Evolutionary conservation across 92 coral and sea anemone species (phyloP).

Genomic region (Palythoa grandiflora): DNA sequence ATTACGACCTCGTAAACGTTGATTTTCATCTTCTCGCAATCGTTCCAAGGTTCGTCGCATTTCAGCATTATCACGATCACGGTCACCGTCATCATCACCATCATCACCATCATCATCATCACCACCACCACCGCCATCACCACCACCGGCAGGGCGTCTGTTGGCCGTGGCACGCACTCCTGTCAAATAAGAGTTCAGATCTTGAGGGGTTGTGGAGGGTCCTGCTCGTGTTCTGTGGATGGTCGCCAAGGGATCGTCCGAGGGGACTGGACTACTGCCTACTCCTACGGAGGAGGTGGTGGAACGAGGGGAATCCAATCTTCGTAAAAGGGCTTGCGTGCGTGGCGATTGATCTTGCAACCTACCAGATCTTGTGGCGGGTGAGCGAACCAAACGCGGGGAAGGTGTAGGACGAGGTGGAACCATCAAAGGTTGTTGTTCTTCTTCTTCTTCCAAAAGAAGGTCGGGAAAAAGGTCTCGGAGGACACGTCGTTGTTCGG

Average conservation of each 20-base stretch:
- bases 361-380: not conserved
- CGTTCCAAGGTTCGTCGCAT: not conserved
- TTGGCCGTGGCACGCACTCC: not conserved
- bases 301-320: not conserved
- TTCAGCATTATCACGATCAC: not conserved
- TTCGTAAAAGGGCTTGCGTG: not conserved
- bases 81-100: not conserved
- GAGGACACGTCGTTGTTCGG: no score
- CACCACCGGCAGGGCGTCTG: not conserved
- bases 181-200: not conserved
- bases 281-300: not conserved
- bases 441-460: conserved; percentile 17
- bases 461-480: not conserved
- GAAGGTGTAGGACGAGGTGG: conserved; percentile 21
- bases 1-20: no score
- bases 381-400: not conserved
- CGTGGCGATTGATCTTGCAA: not conserved
- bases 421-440: conserved; percentile 4
- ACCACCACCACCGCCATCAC: not conserved
- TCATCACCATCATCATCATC: not conserved
- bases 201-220: not conserved
- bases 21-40: not conserved
- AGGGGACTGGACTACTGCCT: not conserved
- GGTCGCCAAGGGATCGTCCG: not conserved
- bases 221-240: not conserved